Base-by-base conservation (phyloP, 2,888 invertebrate species). In the Entomobrya multifasciata region DNA sequence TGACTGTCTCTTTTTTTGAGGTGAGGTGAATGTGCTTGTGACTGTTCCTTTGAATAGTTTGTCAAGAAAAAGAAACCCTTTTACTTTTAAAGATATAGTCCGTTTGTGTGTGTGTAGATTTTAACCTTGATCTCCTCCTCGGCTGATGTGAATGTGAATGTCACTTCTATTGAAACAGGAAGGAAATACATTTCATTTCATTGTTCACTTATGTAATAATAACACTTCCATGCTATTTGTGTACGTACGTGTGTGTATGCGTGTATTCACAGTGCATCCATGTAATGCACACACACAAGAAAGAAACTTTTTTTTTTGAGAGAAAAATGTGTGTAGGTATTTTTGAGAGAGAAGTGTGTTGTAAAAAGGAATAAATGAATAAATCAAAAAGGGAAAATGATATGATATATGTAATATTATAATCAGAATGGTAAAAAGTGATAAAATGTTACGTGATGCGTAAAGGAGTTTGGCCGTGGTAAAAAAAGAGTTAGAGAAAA, bases 91-190 rank as follows among this genome's bases (percentile, higher is more conserved):
- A n/a, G n/a, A n/a, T n/a, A n/a, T n/a, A n/a, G n/a, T n/a, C 41
- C 8, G 65, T 11, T 1, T n/a, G 62, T n/a, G 36, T n/a, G 41
- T 41, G 20, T 27, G 60, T 27, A 8, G 10, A 41, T 36, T 65
- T 65, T 65, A 65, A 65, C 65, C 65, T 65, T 65, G 65, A 65
- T 65, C 65, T 20, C 20, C n/a, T n/a, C n/a, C n/a, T n/a, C n/a
- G n/a, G n/a, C n/a, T n/a, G n/a, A n/a, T n/a, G n/a, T 65, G 65
- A 41, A 17, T 41, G 65, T n/a, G 65, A 65, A 4, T 17, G 22
- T 22, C 57, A 13, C 41, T 1, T 15, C 17, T 20, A 20, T 20
- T 65, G 65, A 36, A 65, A 65, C 65, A 41, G 41, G 65, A 41
- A 62, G n/a, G 20, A 36, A 41, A n/a, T n/a, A n/a, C n/a, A n/a